Evolutionary conservation across 2,113 vertebrate species (phyloP), one percentile per base, ranked within the genome.

Genomic region (Lycaon pictus): DNA sequence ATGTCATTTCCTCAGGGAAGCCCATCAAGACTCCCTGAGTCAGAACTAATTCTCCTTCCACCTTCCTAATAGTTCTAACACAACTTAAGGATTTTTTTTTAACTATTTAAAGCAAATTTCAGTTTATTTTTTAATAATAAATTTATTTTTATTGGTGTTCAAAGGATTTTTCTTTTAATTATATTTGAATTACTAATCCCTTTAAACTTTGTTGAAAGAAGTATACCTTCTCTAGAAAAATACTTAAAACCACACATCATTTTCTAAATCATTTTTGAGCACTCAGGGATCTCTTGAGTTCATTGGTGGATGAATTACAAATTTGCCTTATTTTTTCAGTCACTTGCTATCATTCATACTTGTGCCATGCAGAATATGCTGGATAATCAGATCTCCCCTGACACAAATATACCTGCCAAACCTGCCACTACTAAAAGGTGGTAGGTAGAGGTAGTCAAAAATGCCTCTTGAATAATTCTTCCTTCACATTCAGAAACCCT

Each of bases 391-490:
- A 13, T 58, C n/a, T 5, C 17, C 65, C 48, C 62, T 5, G 5
- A 22, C 11, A 25, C 56, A 58, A 71, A 15, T 20, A 43, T 16
- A 0, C 23, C n/a, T 65, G 43, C 9, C 76, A 65, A 60, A 32
- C 23, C 9, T 37, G n/a, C 5, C 20, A 10, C 25, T 69, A 12
- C 32, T n/a, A 83, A 69, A 69, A 2, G 13, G 29, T 17, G 53
- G 43, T 1, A 0, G 3, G 15, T 5, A 16, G 6, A 5, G 3
- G 7, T 19, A 3, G 4, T 80, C 48, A 43, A 27, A 13, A 9
- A 12, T 29, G 16, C 2, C 22, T 7, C 67, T 67, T 72, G 29
- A 9, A 27, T 51, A 29, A 3, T 13, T 69, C 25, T 67, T 51
- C 51, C 48, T 51, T 56, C 48, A 62, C 6, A 58, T 63, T 63